phyloP scores from a whole-genome alignment of 2,113 vertebrate species.

The Phodopus roborovskii region DNA sequence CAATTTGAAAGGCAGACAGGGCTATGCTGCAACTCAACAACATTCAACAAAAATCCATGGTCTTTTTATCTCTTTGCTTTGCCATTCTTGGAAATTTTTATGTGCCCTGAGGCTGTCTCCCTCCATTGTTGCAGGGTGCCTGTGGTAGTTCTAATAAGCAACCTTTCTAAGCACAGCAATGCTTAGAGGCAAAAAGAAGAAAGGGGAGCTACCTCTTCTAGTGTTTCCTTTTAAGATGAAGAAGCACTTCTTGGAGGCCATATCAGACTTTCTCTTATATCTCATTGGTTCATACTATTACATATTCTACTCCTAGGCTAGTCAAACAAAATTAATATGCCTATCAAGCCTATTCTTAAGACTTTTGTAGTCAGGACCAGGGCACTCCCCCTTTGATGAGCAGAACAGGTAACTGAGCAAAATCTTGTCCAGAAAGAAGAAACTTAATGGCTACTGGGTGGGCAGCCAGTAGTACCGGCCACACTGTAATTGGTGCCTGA shows the following conservation, averaged over 20 bases:
- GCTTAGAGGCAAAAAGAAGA: not conserved
- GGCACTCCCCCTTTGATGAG: not conserved
- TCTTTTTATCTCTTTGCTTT: slow-evolving; percentile 41
- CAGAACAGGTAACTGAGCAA: slow-evolving; percentile 3
- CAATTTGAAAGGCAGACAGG: not conserved
- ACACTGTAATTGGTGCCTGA: not conserved
- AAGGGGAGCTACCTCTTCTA: not conserved
- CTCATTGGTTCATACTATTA: slow-evolving; percentile 1
- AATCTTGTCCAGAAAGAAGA: slow-evolving; percentile 15
- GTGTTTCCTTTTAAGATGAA: slow-evolving; percentile 5
- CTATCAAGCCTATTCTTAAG: not conserved
- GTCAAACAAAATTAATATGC: slow-evolving; percentile 13
- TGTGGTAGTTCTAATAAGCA: slow-evolving; percentile 2
- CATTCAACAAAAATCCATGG: not conserved
- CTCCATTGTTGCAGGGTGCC: not conserved
- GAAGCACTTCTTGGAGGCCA: not conserved
- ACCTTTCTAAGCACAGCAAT: slow-evolving; percentile 31
- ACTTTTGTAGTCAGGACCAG: not conserved
- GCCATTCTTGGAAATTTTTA: slow-evolving; percentile 2
- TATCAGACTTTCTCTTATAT: not conserved
- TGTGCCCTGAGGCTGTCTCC: slow-evolving; percentile 38
- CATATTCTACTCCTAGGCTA: not conserved
- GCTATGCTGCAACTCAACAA: not conserved
- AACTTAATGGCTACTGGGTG: not conserved
- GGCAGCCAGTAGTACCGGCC: not conserved